These are phyloP conservation scores for Achlya flavicornis DNA, from an alignment of 2,888 invertebrate species.

Conservation along the genomic window DNA sequence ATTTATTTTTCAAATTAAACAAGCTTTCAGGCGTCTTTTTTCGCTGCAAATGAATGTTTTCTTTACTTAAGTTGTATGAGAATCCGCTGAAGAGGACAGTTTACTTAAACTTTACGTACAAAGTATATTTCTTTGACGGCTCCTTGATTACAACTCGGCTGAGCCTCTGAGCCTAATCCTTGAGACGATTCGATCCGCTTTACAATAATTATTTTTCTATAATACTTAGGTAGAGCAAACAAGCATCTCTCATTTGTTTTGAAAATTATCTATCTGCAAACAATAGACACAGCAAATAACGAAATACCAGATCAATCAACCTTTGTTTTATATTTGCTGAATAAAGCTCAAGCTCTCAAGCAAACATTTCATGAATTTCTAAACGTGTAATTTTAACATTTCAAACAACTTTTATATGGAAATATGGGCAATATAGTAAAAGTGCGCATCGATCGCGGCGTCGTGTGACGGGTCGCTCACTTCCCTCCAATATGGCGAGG, in stretches of 20 bases:
- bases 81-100: background rate
- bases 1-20: slow-evolving; percentile 2
- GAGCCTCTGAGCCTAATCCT: background rate
- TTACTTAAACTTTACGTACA: background rate
- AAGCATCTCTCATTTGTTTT: no score
- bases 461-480: no score
- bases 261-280: background rate
- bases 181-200: background rate
- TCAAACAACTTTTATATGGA: no score
- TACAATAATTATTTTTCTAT: no score
- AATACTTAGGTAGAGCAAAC: no score
- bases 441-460: no score
- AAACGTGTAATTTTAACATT: no score
- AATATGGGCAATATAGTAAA: no score
- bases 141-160: background rate
- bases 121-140: slow-evolving; percentile 1
- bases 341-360: no score
- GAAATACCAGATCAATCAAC: background rate
- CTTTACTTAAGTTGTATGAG: background rate
- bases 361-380: no score
- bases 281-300: background rate
- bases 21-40: background rate
- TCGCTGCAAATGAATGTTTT: slow-evolving; percentile 2
- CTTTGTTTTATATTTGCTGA: no score
- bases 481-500: no score